phyloP scores from a whole-genome alignment of 2,888 invertebrate species.

The Eubasilissa splendida region DNA sequence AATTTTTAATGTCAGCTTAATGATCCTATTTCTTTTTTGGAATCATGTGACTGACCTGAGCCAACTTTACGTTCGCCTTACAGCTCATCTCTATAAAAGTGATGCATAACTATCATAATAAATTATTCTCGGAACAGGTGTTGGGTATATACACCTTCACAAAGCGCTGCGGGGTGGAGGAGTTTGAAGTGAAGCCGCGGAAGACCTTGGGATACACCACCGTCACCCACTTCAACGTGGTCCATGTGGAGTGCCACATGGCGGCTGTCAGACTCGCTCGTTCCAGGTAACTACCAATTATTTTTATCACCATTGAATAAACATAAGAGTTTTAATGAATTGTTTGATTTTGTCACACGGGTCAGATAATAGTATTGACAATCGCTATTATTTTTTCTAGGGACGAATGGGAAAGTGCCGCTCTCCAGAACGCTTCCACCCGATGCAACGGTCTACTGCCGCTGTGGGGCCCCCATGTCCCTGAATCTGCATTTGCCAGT shows the following conservation, averaged over 20 bases:
- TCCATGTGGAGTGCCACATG: constrained; percentile 98
- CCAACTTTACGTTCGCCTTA: too few species aligned
- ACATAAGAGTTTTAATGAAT: too few species aligned
- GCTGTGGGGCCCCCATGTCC: constrained; percentile 95
- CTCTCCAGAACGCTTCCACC: constrained; percentile 97
- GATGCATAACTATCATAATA: neutral
- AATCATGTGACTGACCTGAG: too few species aligned
- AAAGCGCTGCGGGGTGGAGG: constrained; percentile 94
- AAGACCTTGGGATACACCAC: constrained; percentile 93
- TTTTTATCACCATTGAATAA: too few species aligned
- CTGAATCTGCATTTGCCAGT: constrained; percentile 93
- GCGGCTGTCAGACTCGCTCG: constrained; percentile 88
- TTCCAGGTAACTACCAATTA: constrained; percentile 64
- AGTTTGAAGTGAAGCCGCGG: constrained; percentile 90
- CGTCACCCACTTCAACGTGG: constrained; percentile 98
- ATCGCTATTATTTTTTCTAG: constrained; percentile 65
- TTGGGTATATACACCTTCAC: constrained; percentile 98
- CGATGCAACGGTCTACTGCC: constrained; percentile 97
- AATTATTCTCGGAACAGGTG: constrained; percentile 69
- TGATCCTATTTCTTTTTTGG: too few species aligned
- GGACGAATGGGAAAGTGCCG: constrained; percentile 99
- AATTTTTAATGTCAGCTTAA: too few species aligned
- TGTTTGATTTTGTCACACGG: too few species aligned
- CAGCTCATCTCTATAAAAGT: too few species aligned
- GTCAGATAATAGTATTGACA: neutral